Percentiles rank a stretch among this genome's conserved stretches.
Evolutionary conservation across 2,797 vertebrate species (phyloP).

Genomic region (Alfaro cultratus): DNA sequence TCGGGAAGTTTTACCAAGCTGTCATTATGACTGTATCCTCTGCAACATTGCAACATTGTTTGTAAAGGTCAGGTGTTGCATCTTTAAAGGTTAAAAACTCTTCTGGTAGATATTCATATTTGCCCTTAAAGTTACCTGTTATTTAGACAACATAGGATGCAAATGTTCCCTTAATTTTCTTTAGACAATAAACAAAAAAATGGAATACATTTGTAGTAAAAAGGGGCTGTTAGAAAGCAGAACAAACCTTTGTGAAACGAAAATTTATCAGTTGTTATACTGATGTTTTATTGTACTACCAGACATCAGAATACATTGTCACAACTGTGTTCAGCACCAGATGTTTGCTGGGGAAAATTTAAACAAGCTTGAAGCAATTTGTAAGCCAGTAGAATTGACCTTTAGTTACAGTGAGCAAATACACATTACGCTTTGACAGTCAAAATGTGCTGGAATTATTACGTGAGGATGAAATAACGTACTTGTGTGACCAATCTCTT

Average conservation of each 20-base stretch:
- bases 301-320: background rate
- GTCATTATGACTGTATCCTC: background rate
- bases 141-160: background rate
- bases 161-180: background rate
- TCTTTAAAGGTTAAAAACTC: background rate
- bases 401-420: background rate
- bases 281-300: too few species aligned
- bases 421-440: background rate
- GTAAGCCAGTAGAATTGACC: background rate
- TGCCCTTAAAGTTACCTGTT: background rate
- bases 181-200: background rate
- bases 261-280: background rate
- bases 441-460: background rate
- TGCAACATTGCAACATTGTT: background rate
- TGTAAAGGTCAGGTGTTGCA: slow-evolving; percentile 6
- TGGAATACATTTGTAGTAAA: background rate
- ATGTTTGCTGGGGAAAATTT: background rate
- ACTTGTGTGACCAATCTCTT: slow-evolving; percentile 2
- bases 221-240: background rate
- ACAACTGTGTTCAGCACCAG: background rate
- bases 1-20: background rate
- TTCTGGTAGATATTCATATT: background rate
- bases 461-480: background rate
- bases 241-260: background rate
- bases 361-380: background rate